Percentiles rank a stretch among this genome's conserved stretches.
These are phyloP conservation scores for Harpegnathos saltator DNA, from an alignment of 1,140 invertebrate genomes.

Conservation along the genomic window DNA sequence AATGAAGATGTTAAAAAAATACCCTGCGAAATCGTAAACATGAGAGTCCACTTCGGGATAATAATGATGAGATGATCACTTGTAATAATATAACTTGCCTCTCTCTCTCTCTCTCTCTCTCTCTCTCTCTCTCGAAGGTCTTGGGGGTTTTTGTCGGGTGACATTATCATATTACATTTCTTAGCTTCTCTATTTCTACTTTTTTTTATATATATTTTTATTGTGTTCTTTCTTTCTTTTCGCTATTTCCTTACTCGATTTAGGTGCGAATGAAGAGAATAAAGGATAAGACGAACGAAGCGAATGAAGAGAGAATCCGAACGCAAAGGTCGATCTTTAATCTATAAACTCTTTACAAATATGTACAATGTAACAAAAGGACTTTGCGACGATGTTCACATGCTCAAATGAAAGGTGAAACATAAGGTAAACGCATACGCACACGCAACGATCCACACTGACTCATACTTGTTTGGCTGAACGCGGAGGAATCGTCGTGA, in stretches of 20 bases:
- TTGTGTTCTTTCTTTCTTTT: too few relatives aligned
- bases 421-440: slow-evolving; percentile 54
- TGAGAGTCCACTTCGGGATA: too few relatives aligned
- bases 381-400: not conserved
- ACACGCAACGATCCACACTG: slow-evolving; percentile 53
- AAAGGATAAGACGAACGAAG: slow-evolving; percentile 3
- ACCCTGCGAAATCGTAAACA: too few relatives aligned
- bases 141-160: too few relatives aligned
- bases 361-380: slow-evolving; percentile 83
- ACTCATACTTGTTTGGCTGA: slow-evolving; percentile 49
- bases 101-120: too few relatives aligned
- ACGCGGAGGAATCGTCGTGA: slow-evolving; percentile 58
- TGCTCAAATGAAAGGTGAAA: slow-evolving; percentile 61
- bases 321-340: slow-evolving; percentile 77
- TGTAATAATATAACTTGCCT: too few relatives aligned
- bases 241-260: not conserved
- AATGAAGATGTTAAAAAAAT: too few relatives aligned
- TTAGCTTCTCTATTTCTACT: too few relatives aligned
- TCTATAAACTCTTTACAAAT: slow-evolving; percentile 84
- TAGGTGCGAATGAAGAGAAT: not conserved
- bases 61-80: too few relatives aligned
- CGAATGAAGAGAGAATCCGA: slow-evolving; percentile 9
- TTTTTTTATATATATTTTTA: too few relatives aligned
- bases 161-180: too few relatives aligned
- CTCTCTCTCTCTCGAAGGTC: too few relatives aligned